phyloP scores from a whole-genome alignment of 2,797 vertebrate genomes.

The Nyctibius grandis region DNA sequence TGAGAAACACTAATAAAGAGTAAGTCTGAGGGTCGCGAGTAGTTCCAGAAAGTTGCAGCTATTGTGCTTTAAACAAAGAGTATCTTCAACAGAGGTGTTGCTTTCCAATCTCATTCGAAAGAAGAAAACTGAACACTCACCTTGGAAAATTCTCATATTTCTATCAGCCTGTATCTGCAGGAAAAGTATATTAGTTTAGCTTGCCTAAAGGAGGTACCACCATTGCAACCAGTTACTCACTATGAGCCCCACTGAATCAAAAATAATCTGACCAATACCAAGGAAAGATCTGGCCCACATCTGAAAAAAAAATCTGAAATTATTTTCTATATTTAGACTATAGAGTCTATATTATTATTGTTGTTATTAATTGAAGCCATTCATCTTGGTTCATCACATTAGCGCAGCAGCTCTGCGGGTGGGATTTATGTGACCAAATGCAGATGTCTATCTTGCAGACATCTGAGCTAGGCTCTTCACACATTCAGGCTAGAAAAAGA shows the following conservation, averaged over 20 bases:
- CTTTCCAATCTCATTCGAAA: neutral
- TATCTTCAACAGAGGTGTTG: neutral
- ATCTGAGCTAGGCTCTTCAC: conserved; percentile 56
- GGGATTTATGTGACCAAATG: conserved; percentile 63
- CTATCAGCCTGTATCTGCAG: neutral
- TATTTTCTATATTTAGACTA: conserved; percentile 43
- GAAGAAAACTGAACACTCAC: neutral
- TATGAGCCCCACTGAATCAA: neutral
- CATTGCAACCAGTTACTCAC: neutral
- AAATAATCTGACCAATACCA: neutral
- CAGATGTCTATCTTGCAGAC: conserved; percentile 65
- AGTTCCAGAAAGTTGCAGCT: conserved; percentile 62
- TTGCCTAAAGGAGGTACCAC: neutral
- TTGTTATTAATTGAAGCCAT: conserved; percentile 63
- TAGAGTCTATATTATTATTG: conserved; percentile 25
- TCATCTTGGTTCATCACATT: conserved; percentile 52
- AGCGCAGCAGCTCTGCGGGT: conserved; percentile 23
- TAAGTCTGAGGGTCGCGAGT: conserved; percentile 52
- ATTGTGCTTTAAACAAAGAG: conserved; percentile 55
- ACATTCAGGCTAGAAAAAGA: conserved; percentile 28
- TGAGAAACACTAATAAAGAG: conserved; percentile 66
- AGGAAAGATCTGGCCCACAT: neutral
- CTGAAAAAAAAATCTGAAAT: neutral
- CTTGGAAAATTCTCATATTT: neutral
- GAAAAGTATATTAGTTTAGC: neutral